phyloP scores from a whole-genome alignment of 2,888 invertebrate species.

The Polia nebulosa region DNA sequence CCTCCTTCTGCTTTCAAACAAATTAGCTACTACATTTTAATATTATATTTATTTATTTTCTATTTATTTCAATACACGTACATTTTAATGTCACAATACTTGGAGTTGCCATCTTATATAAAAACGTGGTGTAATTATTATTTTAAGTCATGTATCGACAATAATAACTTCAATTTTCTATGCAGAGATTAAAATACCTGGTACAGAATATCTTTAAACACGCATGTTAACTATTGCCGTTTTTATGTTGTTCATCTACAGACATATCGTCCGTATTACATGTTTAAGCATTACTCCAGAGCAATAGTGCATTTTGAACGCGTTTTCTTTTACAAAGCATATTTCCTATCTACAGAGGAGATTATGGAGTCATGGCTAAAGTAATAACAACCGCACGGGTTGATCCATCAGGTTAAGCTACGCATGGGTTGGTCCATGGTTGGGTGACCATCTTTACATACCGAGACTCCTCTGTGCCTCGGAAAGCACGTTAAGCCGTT shows the following conservation, averaged over 20 bases:
- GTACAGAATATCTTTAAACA: background rate
- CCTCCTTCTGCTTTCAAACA: constrained; percentile 21
- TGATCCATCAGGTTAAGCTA: too few relatives aligned
- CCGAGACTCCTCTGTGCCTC: too few relatives aligned
- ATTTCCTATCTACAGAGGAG: background rate
- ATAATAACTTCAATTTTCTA: background rate
- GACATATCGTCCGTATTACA: background rate
- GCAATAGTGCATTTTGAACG: constrained; percentile 2
- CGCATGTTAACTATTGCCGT: background rate
- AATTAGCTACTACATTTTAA: constrained; percentile 2
- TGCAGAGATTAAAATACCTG: background rate
- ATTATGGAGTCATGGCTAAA: too few relatives aligned
- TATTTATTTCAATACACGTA: background rate
- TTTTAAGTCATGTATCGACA: background rate
- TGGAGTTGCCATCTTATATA: background rate
- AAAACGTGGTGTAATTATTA: background rate
- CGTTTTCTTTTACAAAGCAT: background rate
- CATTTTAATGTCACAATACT: constrained; percentile 1
- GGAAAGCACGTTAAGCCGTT: too few relatives aligned
- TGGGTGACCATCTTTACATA: too few relatives aligned
- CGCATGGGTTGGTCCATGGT: too few relatives aligned
- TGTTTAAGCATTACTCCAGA: background rate
- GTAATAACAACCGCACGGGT: too few relatives aligned
- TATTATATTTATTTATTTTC: background rate
- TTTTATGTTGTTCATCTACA: background rate